Conservation (phyloP, 1,140 invertebrate species). For the Megathymus violae region DNA sequence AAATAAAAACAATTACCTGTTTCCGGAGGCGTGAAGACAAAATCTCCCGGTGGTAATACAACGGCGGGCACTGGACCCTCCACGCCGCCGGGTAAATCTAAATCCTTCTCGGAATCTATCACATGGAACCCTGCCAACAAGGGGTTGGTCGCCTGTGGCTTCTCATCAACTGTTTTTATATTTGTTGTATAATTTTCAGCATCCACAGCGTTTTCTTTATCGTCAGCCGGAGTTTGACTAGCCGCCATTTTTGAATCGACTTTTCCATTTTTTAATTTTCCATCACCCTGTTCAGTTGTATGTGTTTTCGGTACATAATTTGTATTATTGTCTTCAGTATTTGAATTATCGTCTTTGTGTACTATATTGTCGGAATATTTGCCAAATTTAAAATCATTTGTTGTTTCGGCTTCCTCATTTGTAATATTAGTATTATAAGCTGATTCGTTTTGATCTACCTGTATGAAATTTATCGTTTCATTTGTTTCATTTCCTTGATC, state of each 20-base stretch:
- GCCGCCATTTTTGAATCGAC: background rate
- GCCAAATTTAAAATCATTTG: background rate
- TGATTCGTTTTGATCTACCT: background rate
- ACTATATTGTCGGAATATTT: conserved; percentile 23
- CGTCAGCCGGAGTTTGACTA: background rate
- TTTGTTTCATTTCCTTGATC: background rate
- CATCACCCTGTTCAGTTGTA: background rate
- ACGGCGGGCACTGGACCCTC: conserved; percentile 84
- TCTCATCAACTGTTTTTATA: background rate
- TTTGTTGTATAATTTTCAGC: no score
- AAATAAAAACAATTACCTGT: conserved; percentile 43
- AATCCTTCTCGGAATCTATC: conserved; percentile 83
- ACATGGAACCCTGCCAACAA: conserved; percentile 65
- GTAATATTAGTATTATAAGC: background rate
- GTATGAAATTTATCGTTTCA: background rate
- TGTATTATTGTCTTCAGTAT: background rate
- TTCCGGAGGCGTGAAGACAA: conserved; percentile 37
- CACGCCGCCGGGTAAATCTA: conserved; percentile 84
- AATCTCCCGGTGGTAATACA: conserved; percentile 74
- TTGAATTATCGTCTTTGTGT: no score
- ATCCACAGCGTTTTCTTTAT: conserved; percentile 5
- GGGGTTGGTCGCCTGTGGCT: conserved; percentile 44
- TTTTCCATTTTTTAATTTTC: background rate
- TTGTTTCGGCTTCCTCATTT: conserved; percentile 1
- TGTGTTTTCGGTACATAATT: background rate